A percentile compares a stretch with the other conserved stretches of the same genome.
Conservation (phyloP, 2,113 vertebrate species). For the Phrynosoma platyrhinos region DNA sequence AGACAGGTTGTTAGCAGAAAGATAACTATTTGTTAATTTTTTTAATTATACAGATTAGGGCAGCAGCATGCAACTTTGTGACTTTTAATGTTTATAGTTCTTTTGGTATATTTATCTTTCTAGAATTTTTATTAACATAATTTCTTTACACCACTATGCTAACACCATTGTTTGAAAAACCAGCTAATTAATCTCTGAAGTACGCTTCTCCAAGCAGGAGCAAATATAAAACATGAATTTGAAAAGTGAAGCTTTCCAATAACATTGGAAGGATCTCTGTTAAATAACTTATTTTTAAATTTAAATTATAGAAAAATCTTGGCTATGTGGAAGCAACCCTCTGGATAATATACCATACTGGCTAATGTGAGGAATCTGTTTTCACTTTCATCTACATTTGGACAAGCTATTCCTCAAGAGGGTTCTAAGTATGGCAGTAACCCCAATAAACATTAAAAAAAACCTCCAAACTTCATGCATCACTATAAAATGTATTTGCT, state of each 20-base stretch:
- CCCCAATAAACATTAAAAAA: neutral
- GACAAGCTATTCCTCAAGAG: neutral
- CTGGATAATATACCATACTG: neutral
- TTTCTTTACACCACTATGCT: neutral
- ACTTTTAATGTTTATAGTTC: neutral
- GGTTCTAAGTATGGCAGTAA: neutral
- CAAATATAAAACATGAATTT: neutral
- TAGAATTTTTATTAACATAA: neutral
- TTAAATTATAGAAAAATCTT: neutral
- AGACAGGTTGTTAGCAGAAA: too few species aligned
- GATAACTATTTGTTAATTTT: neutral
- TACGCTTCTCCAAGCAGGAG: neutral
- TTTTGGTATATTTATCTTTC: neutral
- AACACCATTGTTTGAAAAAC: neutral
- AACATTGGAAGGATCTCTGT: neutral
- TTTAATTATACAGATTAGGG: too few species aligned
- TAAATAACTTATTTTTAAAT: neutral
- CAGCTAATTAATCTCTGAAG: neutral
- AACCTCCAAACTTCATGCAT: slow-evolving; percentile 10
- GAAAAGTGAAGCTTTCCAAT: neutral
- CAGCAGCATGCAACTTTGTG: neutral
- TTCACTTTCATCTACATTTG: neutral
- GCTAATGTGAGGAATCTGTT: neutral
- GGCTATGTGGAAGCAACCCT: neutral
- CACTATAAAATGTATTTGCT: neutral